A percentile compares a stretch with the other conserved stretches of the same genome.
These are phyloP conservation scores for Macaria notata DNA, from an alignment of 2,888 invertebrate genomes.

Conservation along the genomic window DNA sequence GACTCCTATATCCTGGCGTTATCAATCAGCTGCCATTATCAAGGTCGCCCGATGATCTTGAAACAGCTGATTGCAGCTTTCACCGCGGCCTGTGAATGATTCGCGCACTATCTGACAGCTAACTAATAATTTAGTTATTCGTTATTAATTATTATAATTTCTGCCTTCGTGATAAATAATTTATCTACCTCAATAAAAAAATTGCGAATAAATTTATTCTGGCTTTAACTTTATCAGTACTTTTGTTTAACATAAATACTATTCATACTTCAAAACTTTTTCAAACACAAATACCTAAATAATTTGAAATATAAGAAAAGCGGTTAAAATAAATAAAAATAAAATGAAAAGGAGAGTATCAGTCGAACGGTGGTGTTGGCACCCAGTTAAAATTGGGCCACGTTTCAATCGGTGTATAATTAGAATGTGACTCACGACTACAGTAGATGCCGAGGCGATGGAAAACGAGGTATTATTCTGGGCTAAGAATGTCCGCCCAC, in stretches of 20 bases:
- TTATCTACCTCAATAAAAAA: no score
- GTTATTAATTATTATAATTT: background rate
- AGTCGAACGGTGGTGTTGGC: conserved; percentile 27
- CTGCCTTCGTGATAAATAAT: background rate
- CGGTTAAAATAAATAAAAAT: conserved; percentile 2
- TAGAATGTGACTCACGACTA: conserved; percentile 71
- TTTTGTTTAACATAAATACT: background rate
- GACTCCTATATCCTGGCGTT: conserved; percentile 36
- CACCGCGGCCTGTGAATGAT: conserved; percentile 7
- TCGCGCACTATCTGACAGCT: background rate
- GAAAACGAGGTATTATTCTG: conserved; percentile 65
- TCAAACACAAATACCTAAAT: background rate
- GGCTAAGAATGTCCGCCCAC: conserved; percentile 69
- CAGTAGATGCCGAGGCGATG: conserved; percentile 62
- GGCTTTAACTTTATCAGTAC: background rate
- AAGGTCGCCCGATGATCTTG: conserved; percentile 58
- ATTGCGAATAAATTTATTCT: no score
- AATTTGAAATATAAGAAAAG: background rate
- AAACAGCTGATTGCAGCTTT: conserved; percentile 44
- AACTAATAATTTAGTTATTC: conserved; percentile 2
- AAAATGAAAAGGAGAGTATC: conserved; percentile 10
- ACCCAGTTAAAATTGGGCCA: conserved; percentile 58
- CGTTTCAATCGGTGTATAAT: conserved; percentile 64
- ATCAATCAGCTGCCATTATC: conserved; percentile 61
- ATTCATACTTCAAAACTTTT: no score